Base-by-base conservation (phyloP, 1,140 invertebrate species). In the Sogatella furcifera region DNA sequence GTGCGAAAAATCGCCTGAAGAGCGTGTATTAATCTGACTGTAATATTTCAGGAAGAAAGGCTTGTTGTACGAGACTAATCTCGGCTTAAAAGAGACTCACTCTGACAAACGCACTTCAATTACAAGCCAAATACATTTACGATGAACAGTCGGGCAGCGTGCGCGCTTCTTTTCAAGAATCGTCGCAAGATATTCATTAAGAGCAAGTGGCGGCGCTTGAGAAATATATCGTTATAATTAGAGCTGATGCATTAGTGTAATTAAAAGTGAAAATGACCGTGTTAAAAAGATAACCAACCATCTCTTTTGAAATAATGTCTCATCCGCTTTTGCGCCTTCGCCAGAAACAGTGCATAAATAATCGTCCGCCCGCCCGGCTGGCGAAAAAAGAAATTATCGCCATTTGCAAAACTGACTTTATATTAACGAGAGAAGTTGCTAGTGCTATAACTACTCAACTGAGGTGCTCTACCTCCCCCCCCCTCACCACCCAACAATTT, bases 181-280 rank as follows among this genome's bases (percentile, higher is more conserved):
- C 15, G 21, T 19, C 46, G 46, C 15, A 44, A 58, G 57, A 58
- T 58, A 58, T 58, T 58, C 57, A 58, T 49, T 58, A 46, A 58
- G 57, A 46, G 17, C 55, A 31, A 57, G 34, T 41, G 41, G 42
- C 22, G 41, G 42, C 24, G 46, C 57, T 44, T 44, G 17, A 41
- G 52, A 60, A 60, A 60, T 60, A 60, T 60, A 60, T 60, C 21
- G 59, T 49, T 41, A 60, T 60, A 60, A 60, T 60, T 59, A 59
- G 52, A 52, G 34, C 57, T 59, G 57, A 59, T 49, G 46, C 59
- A 60, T 60, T 60, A 60, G 59, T 21, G 59, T 60, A 60, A 60
- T 60, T 60, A 60, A 52, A 60, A 60, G 59, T 60, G 58, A 59
- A 59, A 59, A 59, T 59, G 58, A 59, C 58, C 58, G 58, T 59